Evolutionary conservation across 2,888 invertebrate species (phyloP).

Genomic region (Nephrocerus scutellatus): DNA sequence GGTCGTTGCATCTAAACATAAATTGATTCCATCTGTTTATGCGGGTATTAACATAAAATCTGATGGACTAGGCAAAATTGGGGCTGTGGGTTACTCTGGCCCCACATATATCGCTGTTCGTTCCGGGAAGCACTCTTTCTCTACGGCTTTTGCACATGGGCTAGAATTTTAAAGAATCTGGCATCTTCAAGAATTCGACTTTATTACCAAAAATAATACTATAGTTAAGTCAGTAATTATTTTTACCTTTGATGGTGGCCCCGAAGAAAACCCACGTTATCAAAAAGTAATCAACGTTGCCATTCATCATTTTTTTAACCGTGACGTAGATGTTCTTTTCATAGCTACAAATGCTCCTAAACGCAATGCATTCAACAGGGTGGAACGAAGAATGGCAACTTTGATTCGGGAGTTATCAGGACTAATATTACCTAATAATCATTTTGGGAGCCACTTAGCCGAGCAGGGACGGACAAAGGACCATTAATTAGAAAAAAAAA

Average conservation of each 20-base stretch:
- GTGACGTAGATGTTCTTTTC: slow-evolving; percentile 28
- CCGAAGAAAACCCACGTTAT: slow-evolving; percentile 13
- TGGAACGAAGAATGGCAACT: slow-evolving; percentile 40
- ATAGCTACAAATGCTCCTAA: slow-evolving; percentile 34
- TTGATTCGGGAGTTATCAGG: slow-evolving; percentile 34
- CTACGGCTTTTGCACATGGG: neutral
- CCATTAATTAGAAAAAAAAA: neutral
- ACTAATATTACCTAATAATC: slow-evolving; percentile 33
- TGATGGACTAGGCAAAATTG: neutral
- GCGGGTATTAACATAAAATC: slow-evolving; percentile 8
- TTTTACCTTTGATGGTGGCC: slow-evolving; percentile 6
- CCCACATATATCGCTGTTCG: slow-evolving; percentile 1
- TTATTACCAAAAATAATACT: neutral
- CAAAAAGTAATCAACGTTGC: slow-evolving; percentile 12
- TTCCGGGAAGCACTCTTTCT: neutral
- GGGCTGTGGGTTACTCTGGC: neutral
- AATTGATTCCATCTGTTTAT: slow-evolving; percentile 13
- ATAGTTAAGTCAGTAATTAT: slow-evolving; percentile 6
- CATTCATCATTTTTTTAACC: slow-evolving; percentile 4
- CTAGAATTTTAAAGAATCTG: neutral
- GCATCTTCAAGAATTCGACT: neutral
- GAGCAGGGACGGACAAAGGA: neutral
- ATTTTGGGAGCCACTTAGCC: slow-evolving; percentile 22
- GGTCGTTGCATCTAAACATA: slow-evolving; percentile 7
- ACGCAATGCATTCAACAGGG: slow-evolving; percentile 34